Percentiles rank a stretch among this genome's conserved stretches.
These are phyloP conservation scores for Lepidochrysops patricia DNA, from an alignment of 2,888 invertebrate species.

Conservation along the genomic window DNA sequence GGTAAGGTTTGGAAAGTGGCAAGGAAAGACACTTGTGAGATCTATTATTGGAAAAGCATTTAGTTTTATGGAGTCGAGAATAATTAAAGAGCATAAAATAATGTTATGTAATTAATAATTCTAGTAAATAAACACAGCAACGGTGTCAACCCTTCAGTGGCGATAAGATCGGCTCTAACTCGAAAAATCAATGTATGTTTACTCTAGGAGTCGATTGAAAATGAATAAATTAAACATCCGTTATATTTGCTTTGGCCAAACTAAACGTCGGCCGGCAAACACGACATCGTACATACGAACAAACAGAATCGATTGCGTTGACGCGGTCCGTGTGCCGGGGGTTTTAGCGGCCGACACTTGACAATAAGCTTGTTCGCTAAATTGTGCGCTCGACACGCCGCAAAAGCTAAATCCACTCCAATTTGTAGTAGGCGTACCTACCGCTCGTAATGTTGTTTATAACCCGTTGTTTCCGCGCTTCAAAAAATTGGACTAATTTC, in stretches of 20 bases:
- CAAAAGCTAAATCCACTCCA: conserved; percentile 23
- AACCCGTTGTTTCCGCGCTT: conserved; percentile 35
- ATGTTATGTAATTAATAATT: neutral
- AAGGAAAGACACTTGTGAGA: neutral
- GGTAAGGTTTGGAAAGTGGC: too few relatives aligned
- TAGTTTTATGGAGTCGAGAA: too few relatives aligned
- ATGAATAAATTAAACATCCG: conserved; percentile 3
- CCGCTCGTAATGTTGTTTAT: conserved; percentile 31
- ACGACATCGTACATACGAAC: neutral
- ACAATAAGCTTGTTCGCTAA: conserved; percentile 43
- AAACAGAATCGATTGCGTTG: neutral
- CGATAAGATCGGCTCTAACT: neutral
- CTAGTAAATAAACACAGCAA: neutral
- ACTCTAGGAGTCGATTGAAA: conserved; percentile 11
- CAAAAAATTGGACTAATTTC: conserved; percentile 47
- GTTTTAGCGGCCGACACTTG: conserved; percentile 33
- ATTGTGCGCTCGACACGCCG: conserved; percentile 28
- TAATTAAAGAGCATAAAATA: neutral
- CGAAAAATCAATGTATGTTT: conserved; percentile 15
- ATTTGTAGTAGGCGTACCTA: conserved; percentile 18
- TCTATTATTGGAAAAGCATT: neutral
- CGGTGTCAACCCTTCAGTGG: neutral
- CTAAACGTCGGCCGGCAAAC: neutral
- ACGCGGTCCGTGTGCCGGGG: conserved; percentile 4
- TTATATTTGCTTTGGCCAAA: neutral